A percentile compares a stretch with the other conserved stretches of the same genome.
Evolutionary conservation across 2,113 vertebrate species (phyloP).

Genomic region (Brachyhypopomus gauderio): DNA sequence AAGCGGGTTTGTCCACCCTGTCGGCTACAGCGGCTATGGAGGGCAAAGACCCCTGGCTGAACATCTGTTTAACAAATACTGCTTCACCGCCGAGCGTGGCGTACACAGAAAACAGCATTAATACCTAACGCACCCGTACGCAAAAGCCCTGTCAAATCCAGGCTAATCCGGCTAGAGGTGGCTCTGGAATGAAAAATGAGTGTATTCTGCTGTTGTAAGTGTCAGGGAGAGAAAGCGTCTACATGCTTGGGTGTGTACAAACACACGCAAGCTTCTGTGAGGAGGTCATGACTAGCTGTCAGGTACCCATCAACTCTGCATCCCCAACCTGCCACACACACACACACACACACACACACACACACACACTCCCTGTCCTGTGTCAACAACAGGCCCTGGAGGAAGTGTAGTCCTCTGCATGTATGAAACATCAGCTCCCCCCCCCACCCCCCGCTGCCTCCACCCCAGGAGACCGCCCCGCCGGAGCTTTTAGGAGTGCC

Average conservation of each 20-base stretch:
- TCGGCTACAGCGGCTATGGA: constrained; percentile 16
- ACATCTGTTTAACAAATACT: constrained; percentile 53
- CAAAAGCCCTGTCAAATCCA: constrained; percentile 35
- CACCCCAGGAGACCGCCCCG: background rate
- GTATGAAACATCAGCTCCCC: constrained; percentile 35
- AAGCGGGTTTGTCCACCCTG: constrained; percentile 27
- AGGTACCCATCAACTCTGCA: constrained; percentile 32
- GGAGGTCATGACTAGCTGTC: constrained; percentile 47
- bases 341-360: constrained; percentile 9
- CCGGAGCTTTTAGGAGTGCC: constrained; percentile 41
- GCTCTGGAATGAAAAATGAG: constrained; percentile 34
- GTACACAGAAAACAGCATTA: constrained; percentile 3
- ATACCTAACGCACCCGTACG: constrained; percentile 18
- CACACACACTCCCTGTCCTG: background rate
- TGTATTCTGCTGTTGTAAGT: constrained; percentile 11
- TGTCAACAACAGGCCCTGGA: constrained; percentile 47
- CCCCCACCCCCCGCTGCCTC: background rate
- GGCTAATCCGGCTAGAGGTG: constrained; percentile 19
- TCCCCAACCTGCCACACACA: constrained; percentile 8
- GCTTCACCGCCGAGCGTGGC: constrained; percentile 18
- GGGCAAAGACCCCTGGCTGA: constrained; percentile 31
- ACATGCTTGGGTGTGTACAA: constrained; percentile 45
- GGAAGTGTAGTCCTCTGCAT: constrained; percentile 37
- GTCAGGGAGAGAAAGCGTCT: constrained; percentile 33
- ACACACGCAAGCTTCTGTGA: constrained; percentile 7